These are phyloP conservation scores for Trachelus iudaicus DNA, from an alignment of 2,888 invertebrate species.

Conservation along the genomic window DNA sequence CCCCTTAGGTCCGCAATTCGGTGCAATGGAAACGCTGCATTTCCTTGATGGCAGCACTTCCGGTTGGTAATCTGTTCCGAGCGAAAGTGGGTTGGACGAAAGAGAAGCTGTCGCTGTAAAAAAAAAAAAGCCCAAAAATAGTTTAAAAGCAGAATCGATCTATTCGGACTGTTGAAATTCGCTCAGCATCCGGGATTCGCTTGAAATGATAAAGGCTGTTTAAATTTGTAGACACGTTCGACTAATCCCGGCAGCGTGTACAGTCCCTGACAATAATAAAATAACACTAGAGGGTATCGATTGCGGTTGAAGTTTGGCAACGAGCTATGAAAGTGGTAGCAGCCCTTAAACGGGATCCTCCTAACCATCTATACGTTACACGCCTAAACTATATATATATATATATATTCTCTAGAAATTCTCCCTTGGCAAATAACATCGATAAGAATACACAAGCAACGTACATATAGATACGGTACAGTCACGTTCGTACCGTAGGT, in stretches of 20 bases:
- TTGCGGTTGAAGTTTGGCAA: neutral
- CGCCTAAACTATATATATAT: neutral
- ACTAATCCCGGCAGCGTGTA: neutral
- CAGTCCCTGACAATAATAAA: neutral
- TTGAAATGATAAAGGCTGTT: neutral
- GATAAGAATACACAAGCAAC: neutral
- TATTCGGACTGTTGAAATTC: neutral
- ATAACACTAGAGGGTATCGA: neutral
- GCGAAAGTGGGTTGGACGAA: neutral
- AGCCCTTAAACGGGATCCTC: neutral
- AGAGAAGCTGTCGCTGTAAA: neutral
- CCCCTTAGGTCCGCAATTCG: neutral
- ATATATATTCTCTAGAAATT: neutral
- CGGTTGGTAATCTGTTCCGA: neutral
- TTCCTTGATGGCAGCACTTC: neutral
- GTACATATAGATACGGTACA: neutral
- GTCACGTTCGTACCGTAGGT: neutral
- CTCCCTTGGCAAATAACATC: neutral
- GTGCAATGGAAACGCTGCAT: neutral
- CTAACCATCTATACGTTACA: neutral
- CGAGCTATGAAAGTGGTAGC: neutral
- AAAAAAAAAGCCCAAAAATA: neutral
- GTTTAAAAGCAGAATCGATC: neutral
- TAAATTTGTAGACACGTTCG: neutral
- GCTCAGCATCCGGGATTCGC: neutral